Evolutionary conservation across 1,140 invertebrate species (phyloP).

Genomic region (Nasonia longicornis): DNA sequence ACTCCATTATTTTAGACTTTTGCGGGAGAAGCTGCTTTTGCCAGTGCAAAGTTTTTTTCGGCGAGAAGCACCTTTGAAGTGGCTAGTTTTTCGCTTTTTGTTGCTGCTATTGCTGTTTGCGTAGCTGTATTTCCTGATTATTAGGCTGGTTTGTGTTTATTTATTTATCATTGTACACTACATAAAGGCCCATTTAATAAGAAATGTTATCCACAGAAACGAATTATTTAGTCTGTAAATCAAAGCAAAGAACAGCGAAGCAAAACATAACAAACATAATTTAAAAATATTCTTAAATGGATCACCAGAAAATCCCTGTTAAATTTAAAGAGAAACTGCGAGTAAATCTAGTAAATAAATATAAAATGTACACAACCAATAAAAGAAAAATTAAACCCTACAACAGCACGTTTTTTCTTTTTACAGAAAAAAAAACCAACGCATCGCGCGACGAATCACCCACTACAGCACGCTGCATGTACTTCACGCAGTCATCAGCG

Average conservation of each 20-base stretch:
- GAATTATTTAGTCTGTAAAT: too few relatives aligned
- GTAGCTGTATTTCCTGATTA: background rate
- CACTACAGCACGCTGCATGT: background rate
- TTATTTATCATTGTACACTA: too few relatives aligned
- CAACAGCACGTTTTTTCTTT: background rate
- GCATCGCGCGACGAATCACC: background rate
- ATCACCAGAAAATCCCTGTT: too few relatives aligned
- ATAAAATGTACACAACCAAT: too few relatives aligned
- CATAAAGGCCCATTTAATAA: too few relatives aligned
- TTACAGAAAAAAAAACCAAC: background rate
- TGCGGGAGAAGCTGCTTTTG: background rate
- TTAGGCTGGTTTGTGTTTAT: background rate
- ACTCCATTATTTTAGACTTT: slow-evolving; percentile 42
- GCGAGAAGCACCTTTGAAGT: background rate
- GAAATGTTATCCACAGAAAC: too few relatives aligned
- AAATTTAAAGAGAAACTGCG: too few relatives aligned
- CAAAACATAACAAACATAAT: too few relatives aligned
- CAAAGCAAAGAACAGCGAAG: too few relatives aligned
- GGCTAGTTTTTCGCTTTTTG: background rate
- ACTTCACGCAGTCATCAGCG: background rate
- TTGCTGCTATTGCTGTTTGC: background rate
- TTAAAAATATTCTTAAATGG: too few relatives aligned
- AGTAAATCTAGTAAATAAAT: too few relatives aligned
- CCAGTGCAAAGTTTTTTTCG: background rate
- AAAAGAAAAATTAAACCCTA: background rate